phyloP scores from a whole-genome alignment of 2,888 invertebrate species.

The Amblyjoppa fuscipennis region DNA sequence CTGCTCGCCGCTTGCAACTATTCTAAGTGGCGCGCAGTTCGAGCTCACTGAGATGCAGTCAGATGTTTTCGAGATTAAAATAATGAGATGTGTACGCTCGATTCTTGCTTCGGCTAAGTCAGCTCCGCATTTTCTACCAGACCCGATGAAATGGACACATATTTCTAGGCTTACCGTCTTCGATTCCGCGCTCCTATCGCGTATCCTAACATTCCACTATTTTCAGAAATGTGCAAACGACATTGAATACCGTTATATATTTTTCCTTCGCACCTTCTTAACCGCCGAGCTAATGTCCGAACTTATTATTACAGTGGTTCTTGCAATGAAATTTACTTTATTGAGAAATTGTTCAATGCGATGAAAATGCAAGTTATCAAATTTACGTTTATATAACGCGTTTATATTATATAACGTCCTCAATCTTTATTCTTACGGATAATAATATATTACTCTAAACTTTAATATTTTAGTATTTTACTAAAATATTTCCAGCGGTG shows the following conservation, averaged over 20 bases:
- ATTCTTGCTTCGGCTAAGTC: conserved; percentile 23
- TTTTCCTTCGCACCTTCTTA: background rate
- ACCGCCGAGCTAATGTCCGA: background rate
- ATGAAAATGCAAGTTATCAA: too few relatives aligned
- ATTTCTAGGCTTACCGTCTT: conserved; percentile 1
- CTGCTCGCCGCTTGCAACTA: conserved; percentile 30
- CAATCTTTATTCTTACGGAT: too few relatives aligned
- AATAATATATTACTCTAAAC: too few relatives aligned
- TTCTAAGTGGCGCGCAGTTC: conserved; percentile 39
- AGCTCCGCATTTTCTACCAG: conserved; percentile 3
- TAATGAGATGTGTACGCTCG: conserved; percentile 62
- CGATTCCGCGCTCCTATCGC: background rate
- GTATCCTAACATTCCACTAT: background rate
- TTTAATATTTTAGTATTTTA: background rate
- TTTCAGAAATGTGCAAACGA: background rate
- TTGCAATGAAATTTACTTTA: background rate
- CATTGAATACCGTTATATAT: background rate
- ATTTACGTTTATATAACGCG: too few relatives aligned
- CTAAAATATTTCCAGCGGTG: background rate
- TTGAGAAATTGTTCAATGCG: background rate
- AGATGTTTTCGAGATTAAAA: conserved; percentile 70
- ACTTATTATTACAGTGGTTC: background rate
- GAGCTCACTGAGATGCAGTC: conserved; percentile 58
- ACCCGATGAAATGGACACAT: background rate
- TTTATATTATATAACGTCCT: too few relatives aligned